phyloP scores from a whole-genome alignment of 1,140 invertebrate species.

The Drosophila nigromelanica region DNA sequence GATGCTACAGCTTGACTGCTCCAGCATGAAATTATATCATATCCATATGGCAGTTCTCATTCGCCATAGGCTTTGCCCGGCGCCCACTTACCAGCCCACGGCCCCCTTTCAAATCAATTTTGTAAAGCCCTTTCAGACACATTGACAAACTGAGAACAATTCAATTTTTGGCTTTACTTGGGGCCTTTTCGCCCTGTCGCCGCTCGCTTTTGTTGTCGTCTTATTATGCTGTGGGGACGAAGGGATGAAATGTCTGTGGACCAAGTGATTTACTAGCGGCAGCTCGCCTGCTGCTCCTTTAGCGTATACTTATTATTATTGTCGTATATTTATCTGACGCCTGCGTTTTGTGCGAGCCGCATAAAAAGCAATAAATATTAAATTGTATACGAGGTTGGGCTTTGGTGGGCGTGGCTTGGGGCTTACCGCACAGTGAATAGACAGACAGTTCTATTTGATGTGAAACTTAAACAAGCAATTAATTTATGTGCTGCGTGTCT shows the following conservation, averaged over 20 bases:
- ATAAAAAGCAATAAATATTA: slow-evolving; percentile 68
- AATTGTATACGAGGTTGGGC: slow-evolving; percentile 35
- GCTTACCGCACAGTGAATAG: slow-evolving; percentile 35
- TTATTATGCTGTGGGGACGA: background rate
- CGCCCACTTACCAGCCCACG: background rate
- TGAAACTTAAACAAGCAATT: slow-evolving; percentile 61
- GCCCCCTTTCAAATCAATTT: slow-evolving; percentile 11
- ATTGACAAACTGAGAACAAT: slow-evolving; percentile 58
- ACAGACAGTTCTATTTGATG: slow-evolving; percentile 52
- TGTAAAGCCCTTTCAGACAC: slow-evolving; percentile 48
- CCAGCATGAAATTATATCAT: slow-evolving; percentile 42
- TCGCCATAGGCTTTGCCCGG: slow-evolving; percentile 15
- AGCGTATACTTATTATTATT: slow-evolving; percentile 57
- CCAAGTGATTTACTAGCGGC: slow-evolving; percentile 53
- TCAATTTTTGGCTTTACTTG: slow-evolving; percentile 48
- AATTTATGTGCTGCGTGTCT: slow-evolving; percentile 38
- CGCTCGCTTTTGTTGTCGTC: slow-evolving; percentile 41
- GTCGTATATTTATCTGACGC: slow-evolving; percentile 63
- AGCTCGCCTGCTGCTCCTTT: slow-evolving; percentile 11
- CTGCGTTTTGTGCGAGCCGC: slow-evolving; percentile 50
- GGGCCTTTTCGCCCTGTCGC: slow-evolving; percentile 21
- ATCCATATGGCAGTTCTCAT: slow-evolving; percentile 34
- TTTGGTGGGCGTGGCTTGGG: slow-evolving; percentile 27
- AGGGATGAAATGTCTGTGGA: slow-evolving; percentile 25
- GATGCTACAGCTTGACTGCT: slow-evolving; percentile 26